Evolutionary conservation across 2,888 invertebrate species (phyloP).

Genomic region (Acleris literana): DNA sequence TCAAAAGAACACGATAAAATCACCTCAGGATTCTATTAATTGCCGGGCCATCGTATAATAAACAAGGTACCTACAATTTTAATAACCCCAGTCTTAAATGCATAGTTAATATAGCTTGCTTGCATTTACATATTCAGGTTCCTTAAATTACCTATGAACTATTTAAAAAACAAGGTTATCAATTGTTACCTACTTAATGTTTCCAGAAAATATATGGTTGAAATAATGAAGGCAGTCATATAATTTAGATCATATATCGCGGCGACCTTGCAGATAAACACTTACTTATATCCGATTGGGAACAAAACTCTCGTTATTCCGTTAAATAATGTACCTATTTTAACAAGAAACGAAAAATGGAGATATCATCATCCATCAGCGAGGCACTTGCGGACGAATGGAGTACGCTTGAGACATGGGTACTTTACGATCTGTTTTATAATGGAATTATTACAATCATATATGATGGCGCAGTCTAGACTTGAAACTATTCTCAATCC

Average conservation of each 20-base stretch:
- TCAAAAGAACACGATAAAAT: conserved; percentile 21
- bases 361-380: conserved; percentile 12
- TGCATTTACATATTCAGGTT: conserved; percentile 27
- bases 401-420: not conserved
- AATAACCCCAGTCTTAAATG: conserved; percentile 8
- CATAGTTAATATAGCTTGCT: conserved; percentile 25
- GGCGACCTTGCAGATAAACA: conserved; percentile 11
- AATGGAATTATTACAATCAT: no score
- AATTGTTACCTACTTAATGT: not conserved
- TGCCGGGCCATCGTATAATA: conserved; percentile 29
- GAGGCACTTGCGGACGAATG: not conserved
- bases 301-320: conserved; percentile 23
- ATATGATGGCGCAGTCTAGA: not conserved
- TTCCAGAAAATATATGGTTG: not conserved
- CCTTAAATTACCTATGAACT: not conserved
- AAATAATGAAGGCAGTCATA: conserved; percentile 1
- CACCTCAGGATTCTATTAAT: conserved; percentile 22
- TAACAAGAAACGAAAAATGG: conserved; percentile 3
- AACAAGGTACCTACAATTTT: conserved; percentile 25
- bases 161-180: not conserved
- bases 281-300: not conserved
- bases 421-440: no score
- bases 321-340: conserved; percentile 10
- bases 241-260: not conserved
- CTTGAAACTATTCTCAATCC: not conserved